Conservation (phyloP, 2,888 invertebrate species). For the Cheilosia grossa region DNA sequence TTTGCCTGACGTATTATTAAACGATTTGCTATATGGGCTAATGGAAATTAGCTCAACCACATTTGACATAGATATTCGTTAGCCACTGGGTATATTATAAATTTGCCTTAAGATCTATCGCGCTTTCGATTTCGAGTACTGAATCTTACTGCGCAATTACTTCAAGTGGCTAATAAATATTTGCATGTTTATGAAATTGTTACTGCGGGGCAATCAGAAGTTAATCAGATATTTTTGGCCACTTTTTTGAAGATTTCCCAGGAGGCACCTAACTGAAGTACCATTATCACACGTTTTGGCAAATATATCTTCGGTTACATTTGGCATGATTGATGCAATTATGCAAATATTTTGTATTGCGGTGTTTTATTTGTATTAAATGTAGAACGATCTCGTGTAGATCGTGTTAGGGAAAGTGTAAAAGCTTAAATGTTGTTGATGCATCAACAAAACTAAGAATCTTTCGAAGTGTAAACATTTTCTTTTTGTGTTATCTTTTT, state of each 20-base stretch:
- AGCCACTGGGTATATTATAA: conserved; percentile 8
- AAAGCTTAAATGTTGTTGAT: no score
- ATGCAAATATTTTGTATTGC: no score
- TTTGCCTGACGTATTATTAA: conserved; percentile 2
- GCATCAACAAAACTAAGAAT: no score
- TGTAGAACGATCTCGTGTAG: no score
- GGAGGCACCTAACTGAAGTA: not conserved
- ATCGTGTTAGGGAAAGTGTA: no score
- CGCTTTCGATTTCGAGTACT: conserved; percentile 44
- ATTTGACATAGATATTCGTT: conserved; percentile 33
- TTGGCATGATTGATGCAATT: no score
- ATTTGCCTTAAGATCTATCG: conserved; percentile 28
- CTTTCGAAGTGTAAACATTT: not conserved
- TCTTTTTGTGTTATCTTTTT: not conserved
- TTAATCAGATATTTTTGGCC: conserved; percentile 42
- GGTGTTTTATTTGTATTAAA: no score
- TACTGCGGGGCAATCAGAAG: conserved; percentile 30
- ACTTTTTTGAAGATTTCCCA: not conserved
- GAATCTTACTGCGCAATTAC: conserved; percentile 10
- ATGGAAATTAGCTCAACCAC: conserved; percentile 5
- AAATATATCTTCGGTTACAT: no score
- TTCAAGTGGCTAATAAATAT: conserved; percentile 50
- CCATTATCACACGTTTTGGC: not conserved
- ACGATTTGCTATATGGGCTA: conserved; percentile 1
- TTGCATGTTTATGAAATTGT: conserved; percentile 51